Conservation (phyloP, 2,888 invertebrate species). For the Trachelus troglodyta region DNA sequence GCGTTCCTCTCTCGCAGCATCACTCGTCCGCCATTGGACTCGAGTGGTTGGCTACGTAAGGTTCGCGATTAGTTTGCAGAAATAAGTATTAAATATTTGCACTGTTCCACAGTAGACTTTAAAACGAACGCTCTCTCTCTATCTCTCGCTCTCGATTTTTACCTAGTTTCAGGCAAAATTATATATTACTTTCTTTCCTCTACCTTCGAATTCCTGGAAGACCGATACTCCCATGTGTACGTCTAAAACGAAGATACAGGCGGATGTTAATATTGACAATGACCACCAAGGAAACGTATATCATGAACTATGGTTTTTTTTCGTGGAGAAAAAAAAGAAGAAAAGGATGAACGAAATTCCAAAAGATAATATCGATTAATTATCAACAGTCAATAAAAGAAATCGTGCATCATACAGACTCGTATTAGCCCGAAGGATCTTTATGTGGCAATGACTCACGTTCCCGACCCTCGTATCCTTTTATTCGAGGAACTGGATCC, state of each 20-base stretch:
- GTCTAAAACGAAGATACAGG: neutral
- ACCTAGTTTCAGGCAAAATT: neutral
- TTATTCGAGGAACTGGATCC: neutral
- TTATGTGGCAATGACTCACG: neutral
- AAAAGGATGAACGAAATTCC: neutral
- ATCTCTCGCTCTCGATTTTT: conserved; percentile 1
- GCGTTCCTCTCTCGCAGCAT: conserved; percentile 29
- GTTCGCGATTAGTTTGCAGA: neutral
- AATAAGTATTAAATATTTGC: conserved; percentile 1
- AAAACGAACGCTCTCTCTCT: neutral
- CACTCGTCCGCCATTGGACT: conserved; percentile 37
- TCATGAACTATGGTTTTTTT: neutral
- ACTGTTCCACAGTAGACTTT: neutral
- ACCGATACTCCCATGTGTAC: neutral
- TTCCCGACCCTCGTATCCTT: neutral
- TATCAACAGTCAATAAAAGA: neutral
- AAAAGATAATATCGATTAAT: neutral
- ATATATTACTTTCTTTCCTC: neutral
- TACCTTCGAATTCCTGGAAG: neutral
- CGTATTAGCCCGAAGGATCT: neutral
- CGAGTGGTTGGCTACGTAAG: conserved; percentile 20
- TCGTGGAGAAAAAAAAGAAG: neutral
- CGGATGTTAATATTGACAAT: neutral
- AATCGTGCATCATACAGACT: neutral
- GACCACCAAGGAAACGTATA: neutral